These are phyloP conservation scores for Zygogramma bicolorata DNA, from an alignment of 2,888 invertebrate species.

Conservation along the genomic window DNA sequence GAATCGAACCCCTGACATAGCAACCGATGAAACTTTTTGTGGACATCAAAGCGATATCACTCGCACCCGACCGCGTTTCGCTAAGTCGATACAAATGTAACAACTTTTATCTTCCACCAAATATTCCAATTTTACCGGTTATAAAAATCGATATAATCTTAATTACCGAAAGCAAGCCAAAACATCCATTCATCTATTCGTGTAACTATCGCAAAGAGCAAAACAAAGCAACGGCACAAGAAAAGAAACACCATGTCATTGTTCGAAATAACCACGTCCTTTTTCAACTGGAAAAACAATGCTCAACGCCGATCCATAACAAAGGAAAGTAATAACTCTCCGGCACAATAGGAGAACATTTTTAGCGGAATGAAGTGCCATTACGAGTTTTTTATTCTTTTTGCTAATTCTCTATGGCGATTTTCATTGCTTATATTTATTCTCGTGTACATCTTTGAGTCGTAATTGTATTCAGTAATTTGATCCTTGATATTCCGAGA, in stretches of 20 bases:
- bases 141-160: too few relatives aligned
- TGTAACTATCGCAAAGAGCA: constrained; percentile 5
- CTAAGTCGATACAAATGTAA: too few relatives aligned
- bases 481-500: not conserved
- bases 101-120: too few relatives aligned
- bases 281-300: constrained; percentile 27
- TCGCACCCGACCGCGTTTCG: too few relatives aligned
- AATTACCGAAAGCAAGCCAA: too few relatives aligned
- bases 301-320: constrained; percentile 24
- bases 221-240: constrained; percentile 8
- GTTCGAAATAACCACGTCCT: constrained; percentile 26
- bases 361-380: constrained; percentile 10
- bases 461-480: not conserved
- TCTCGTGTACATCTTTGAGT: not conserved
- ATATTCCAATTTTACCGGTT: too few relatives aligned
- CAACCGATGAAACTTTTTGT: too few relatives aligned
- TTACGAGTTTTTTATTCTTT: not conserved
- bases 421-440: constrained; percentile 7
- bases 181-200: not conserved
- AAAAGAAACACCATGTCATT: constrained; percentile 27
- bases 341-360: constrained; percentile 33
- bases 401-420: not conserved
- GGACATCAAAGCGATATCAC: too few relatives aligned
- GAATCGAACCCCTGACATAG: too few relatives aligned
- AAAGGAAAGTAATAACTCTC: constrained; percentile 35